phyloP scores from a whole-genome alignment of 2,113 vertebrate species.

The Limnothrissa miodon region DNA sequence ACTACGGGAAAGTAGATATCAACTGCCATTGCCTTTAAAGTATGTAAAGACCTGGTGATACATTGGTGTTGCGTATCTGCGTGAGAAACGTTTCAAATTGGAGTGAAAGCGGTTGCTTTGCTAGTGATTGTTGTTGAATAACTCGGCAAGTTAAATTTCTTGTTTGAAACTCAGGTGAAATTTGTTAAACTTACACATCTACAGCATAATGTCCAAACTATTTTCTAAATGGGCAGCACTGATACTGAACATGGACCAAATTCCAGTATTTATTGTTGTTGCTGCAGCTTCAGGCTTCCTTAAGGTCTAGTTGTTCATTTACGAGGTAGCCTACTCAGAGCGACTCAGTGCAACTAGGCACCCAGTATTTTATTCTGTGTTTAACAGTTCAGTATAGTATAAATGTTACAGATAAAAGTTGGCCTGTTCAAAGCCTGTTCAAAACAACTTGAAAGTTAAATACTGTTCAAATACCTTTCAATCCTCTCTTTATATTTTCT shows the following conservation, averaged over 20 bases:
- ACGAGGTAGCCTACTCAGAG: neutral
- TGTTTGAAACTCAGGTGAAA: neutral
- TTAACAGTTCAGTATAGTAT: no score
- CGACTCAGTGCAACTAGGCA: no score
- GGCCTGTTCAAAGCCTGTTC: no score
- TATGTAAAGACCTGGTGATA: neutral
- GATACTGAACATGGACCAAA: neutral
- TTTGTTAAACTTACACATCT: neutral
- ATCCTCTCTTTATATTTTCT: no score
- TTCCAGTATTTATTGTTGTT: neutral
- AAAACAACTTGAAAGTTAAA: no score
- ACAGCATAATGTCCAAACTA: neutral
- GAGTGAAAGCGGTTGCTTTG: neutral
- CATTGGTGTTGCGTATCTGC: no score
- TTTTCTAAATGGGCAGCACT: neutral
- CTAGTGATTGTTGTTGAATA: neutral
- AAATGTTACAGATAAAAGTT: neutral
- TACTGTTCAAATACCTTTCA: no score
- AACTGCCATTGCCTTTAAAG: neutral
- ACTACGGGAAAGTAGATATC: no score
- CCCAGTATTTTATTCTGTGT: no score
- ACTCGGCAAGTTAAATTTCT: neutral
- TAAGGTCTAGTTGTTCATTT: neutral
- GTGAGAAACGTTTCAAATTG: neutral
- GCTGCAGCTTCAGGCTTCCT: neutral